Base-by-base conservation (phyloP, 2,113 vertebrate species). In the Polypterus senegalus region DNA sequence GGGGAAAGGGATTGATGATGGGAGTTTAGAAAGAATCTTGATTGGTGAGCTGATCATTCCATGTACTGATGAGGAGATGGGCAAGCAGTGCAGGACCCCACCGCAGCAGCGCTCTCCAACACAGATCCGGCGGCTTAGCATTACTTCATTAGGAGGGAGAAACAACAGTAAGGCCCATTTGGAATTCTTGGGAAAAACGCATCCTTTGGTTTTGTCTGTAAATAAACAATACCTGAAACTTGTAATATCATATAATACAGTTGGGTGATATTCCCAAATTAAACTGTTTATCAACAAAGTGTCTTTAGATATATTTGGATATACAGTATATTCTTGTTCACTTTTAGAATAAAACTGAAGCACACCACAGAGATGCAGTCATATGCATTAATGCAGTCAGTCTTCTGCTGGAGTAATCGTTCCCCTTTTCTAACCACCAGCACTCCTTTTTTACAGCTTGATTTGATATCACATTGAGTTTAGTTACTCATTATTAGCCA, bases 1-100 rank as follows among this genome's bases (percentile, higher is more conserved):
- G 11, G 93, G 94, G 3, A 94, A 89, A 45, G 91, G 93, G 0
- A 79, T 97, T 0, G 94, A 92, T 0, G 93, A 97, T 0, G 93
- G 92, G 65, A 97, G 92, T 54, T 74, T 97, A 68, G 93, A 97
- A 74, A 69, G 94, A 46, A 85, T 97, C 27, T 85, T 97, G 9
- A 94, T 97, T 1, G 94, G 94, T 3, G 93, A 97, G 63, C 66
- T 93, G 71, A 76, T 89, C 65, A 66, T 74, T 3, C 74, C 88
- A 1, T 63, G 59, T 0, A 71, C 72, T 0, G 93, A 94, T 0
- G 93, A 95, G 5, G 92, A 94, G 61, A 76, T 80, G 52, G 86
- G 73, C 0, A 88, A 83, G 69, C 86, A 88, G 57, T 88, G 90
- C 56, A 83, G 88, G 4, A 96, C 92, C 0, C 94, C 91, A 0